A percentile compares a stretch with the other conserved stretches of the same genome.
These are phyloP conservation scores for Acanthopagrus latus DNA, from an alignment of 2,797 vertebrate species.

Conservation along the genomic window DNA sequence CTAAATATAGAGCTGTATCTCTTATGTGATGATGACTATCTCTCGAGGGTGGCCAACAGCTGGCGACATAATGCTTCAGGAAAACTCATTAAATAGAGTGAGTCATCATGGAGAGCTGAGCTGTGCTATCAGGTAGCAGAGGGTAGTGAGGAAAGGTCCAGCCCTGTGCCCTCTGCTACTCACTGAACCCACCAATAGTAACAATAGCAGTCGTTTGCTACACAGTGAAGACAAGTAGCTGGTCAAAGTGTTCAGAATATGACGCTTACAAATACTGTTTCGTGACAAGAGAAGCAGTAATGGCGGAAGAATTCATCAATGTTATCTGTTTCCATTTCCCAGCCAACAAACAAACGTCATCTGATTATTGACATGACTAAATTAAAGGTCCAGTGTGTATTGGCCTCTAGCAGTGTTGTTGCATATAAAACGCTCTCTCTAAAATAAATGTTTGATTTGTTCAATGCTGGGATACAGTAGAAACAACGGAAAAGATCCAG, in stretches of 20 bases:
- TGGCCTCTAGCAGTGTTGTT: too few relatives aligned
- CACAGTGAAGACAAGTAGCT: neutral
- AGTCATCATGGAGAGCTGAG: conserved; percentile 67
- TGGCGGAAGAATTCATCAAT: neutral
- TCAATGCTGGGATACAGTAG: too few relatives aligned
- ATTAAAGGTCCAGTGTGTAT: neutral
- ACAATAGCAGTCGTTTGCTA: neutral
- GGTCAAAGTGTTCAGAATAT: neutral
- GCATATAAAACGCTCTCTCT: too few relatives aligned
- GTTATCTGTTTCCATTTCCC: neutral
- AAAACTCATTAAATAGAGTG: conserved; percentile 80
- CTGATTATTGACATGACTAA: neutral
- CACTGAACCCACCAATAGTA: conserved; percentile 2
- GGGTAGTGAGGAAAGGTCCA: conserved; percentile 55
- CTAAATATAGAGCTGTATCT: conserved; percentile 63
- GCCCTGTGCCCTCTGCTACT: conserved; percentile 16
- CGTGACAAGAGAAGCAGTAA: neutral
- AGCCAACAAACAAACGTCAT: neutral
- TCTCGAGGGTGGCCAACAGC: conserved; percentile 64
- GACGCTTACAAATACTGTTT: neutral
- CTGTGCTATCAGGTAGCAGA: conserved; percentile 75
- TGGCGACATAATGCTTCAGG: conserved; percentile 62
- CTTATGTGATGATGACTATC: conserved; percentile 51
- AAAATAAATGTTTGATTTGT: too few relatives aligned
- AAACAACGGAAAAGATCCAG: too few relatives aligned